Conservation (phyloP, 2,888 invertebrate genomes). For the Dynastes hyllus region DNA sequence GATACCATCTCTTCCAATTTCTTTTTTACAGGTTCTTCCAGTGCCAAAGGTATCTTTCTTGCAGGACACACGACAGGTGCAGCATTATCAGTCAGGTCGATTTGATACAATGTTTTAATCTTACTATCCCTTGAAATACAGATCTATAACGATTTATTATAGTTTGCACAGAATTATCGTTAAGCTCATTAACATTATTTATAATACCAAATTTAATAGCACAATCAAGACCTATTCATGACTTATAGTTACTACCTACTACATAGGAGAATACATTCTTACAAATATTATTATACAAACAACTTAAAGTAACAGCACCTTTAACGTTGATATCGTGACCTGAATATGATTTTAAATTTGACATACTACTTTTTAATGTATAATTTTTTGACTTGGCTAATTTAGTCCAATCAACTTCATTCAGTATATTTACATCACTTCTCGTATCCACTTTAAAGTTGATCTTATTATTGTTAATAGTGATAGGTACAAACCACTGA, state of each 20-base stretch:
- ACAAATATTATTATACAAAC: too few species aligned
- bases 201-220: too few species aligned
- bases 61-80: not conserved
- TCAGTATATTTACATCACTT: not conserved
- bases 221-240: too few species aligned
- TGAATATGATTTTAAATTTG: not conserved
- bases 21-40: not conserved
- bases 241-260: too few species aligned
- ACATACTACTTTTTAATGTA: not conserved
- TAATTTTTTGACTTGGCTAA: not conserved
- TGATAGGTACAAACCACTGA: not conserved
- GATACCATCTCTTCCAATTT: not conserved
- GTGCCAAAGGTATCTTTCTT: not conserved
- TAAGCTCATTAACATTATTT: too few species aligned
- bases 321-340: not conserved
- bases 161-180: not conserved
- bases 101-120: not conserved
- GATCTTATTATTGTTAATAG: not conserved
- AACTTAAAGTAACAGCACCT: too few species aligned
- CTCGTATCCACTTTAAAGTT: not conserved
- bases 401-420: not conserved
- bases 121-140: not conserved
- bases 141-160: not conserved
- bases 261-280: too few species aligned
- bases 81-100: not conserved